Conservation (phyloP, 2,113 vertebrate genomes). For the Mugil cephalus region DNA sequence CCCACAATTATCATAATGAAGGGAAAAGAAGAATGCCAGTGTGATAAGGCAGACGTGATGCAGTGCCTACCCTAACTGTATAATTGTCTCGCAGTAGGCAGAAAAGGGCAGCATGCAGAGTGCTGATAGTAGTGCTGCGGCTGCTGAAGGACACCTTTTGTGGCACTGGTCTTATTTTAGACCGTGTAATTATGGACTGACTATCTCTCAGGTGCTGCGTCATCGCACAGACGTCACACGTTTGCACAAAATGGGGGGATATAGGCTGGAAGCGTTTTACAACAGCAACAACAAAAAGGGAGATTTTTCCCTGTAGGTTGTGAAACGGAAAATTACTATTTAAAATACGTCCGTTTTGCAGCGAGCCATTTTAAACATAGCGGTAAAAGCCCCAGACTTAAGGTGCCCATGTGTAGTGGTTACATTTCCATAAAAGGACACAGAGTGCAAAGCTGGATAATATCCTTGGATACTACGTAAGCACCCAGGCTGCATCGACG, state of each 20-base stretch:
- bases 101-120: slow-evolving; percentile 54
- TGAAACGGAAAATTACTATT: not conserved
- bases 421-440: slow-evolving; percentile 20
- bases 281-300: slow-evolving; percentile 20
- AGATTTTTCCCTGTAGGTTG: not conserved
- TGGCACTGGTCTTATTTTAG: slow-evolving; percentile 76
- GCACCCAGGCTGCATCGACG: not conserved
- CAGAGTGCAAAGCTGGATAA: slow-evolving; percentile 24
- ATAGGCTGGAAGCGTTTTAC: slow-evolving; percentile 8
- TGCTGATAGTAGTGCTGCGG: slow-evolving; percentile 59
- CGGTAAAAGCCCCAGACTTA: not conserved
- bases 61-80: slow-evolving; percentile 51
- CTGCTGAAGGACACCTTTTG: slow-evolving; percentile 79
- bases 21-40: slow-evolving; percentile 28
- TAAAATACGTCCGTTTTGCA: not conserved
- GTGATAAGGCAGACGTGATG: slow-evolving; percentile 59
- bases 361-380: not conserved
- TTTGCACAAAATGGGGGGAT: slow-evolving; percentile 46
- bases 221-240: slow-evolving; percentile 70
- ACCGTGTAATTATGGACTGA: slow-evolving; percentile 69
- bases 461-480: not conserved
- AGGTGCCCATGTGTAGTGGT: not conserved
- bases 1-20: slow-evolving; percentile 40
- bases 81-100: slow-evolving; percentile 52
- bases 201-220: slow-evolving; percentile 73